Base-by-base conservation (phyloP, 2,113 vertebrate species). In the Promerops cafer region DNA sequence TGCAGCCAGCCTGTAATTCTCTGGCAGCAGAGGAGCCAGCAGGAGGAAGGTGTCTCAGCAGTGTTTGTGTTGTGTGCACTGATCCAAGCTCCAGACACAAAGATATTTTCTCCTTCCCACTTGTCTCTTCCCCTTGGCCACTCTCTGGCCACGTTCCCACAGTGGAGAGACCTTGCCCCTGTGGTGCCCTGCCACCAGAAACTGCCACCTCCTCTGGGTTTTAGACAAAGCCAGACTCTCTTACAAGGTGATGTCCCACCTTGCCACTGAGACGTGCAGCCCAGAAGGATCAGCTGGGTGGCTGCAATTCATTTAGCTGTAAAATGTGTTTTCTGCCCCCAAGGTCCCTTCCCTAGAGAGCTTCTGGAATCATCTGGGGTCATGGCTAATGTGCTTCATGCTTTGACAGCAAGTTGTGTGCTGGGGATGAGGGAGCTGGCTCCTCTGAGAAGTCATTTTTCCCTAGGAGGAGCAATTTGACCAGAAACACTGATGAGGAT, bases 111-210 rank as follows among this genome's bases (percentile, higher is more conserved):
- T 83, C 79, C 72, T 94, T 68, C n/a, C 27, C 68, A 9, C 28
- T 49, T 63, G 24, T 87, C 56, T 79, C 45, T 53, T 71, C 20
- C 40, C 28, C 19, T 68, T 40, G 37, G 64, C 63, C 2, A 1
- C 35, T 15, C 27, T 54, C 30, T 0, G 5, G 56, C 28, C 21
- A 3, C 0, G 0, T 18, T 89, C 64, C 19, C 1, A 1, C 13
- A 3, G 56, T 0, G 2, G 16, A 66, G n/a, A 40, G 13, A 13
- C 16, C 31, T 56, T 35, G 31, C 6, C 28, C 31, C 44, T 42
- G 44, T 50, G 61, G 44, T 50, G 2, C 47, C 33, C 31, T 52
- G 33, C 16, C 65, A 35, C 63, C 35, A 33, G 17, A 6, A 16
- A 23, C 50, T 16, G 27, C 19, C 40, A 11, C n/a, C 35, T 39